Base-by-base conservation (phyloP, 2,797 vertebrate species). In the Hybognathus amarus region DNA sequence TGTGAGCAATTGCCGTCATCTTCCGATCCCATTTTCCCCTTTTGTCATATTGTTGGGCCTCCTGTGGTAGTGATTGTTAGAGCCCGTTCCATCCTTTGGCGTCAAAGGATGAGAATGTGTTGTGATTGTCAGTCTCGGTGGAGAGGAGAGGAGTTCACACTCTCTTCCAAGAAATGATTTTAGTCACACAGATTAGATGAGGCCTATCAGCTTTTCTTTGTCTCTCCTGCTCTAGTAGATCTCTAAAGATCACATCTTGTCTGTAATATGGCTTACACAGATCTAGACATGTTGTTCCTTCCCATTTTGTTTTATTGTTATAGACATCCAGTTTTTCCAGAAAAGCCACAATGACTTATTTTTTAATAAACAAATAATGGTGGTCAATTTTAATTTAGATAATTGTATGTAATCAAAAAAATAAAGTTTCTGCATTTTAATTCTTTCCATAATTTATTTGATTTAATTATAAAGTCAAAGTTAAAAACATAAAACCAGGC, bases 161-260 rank as follows among this genome's bases (percentile, higher is more conserved):
- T 11, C 20, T 70, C 20, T 20, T 38, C 17, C 12, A 59, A 42
- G 82, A 42, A 61, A 20, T 8, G 12, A 27, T 85, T 85, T 85
- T 69, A 70, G 79, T 73, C 67, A 64, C 74, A 69, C 61, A 36
- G 13, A 63, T 33, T 22, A 27, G 40, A 80, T 1, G 4, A 59
- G 27, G 12, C 22, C 83, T 45, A 18, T 42, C 22, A n/a, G 63
- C 33, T 47, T 75, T 40, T 18, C 61, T 24, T n/a, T 45, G 13
- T 59, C 67, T 36, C 67, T 71, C 38, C 47, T 12, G 10, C n/a
- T 52, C 67, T 56, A 33, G 30, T 33, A 5, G 3, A 10, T 56
- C 9, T 27, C 42, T 52, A 67, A 33, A 15, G 52, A 68, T 61
- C 56, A 17, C 36, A 68, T 80, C 83, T 80, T 20, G 22, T 69